Evolutionary conservation across 2,113 vertebrate genomes (phyloP).

Genomic region (Oncorhynchus clarkii): DNA sequence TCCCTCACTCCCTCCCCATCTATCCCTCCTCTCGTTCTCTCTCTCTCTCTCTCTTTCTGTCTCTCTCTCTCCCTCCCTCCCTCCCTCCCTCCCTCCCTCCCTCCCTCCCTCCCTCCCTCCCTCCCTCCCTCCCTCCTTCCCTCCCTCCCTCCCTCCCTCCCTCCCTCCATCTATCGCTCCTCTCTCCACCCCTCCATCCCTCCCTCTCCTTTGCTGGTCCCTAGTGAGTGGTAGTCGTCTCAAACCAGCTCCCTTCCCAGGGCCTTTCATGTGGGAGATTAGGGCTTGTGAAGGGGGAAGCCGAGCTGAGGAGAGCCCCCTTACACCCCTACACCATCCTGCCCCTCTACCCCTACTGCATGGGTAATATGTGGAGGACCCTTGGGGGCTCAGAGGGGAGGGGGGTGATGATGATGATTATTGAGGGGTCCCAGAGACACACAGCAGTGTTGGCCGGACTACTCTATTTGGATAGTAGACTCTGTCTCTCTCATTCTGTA

Average conservation of each 20-base stretch:
- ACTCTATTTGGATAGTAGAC: background rate
- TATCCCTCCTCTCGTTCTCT: no score
- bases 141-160: background rate
- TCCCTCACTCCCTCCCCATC: no score
- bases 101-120: background rate
- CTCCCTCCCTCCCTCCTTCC: background rate
- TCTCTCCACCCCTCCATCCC: background rate
- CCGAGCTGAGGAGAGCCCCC: background rate
- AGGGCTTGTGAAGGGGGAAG: background rate
- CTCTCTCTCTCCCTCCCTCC: background rate
- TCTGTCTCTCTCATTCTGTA: no score
- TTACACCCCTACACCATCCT: background rate
- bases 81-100: no score
- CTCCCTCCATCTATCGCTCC: background rate
- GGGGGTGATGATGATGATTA: background rate
- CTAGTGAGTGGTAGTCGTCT: constrained; percentile 33
- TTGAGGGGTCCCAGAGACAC: background rate
- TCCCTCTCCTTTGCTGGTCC: constrained; percentile 5
- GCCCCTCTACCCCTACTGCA: constrained; percentile 1
- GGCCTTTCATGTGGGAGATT: constrained; percentile 47
- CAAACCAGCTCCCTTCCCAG: background rate
- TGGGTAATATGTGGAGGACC: constrained; percentile 33
- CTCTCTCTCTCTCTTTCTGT: background rate
- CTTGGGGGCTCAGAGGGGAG: background rate
- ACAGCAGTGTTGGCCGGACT: background rate